A percentile compares a stretch with the other conserved stretches of the same genome.
Conservation (phyloP, 1,140 invertebrate genomes). For the Anagrus nilaparvatae region DNA sequence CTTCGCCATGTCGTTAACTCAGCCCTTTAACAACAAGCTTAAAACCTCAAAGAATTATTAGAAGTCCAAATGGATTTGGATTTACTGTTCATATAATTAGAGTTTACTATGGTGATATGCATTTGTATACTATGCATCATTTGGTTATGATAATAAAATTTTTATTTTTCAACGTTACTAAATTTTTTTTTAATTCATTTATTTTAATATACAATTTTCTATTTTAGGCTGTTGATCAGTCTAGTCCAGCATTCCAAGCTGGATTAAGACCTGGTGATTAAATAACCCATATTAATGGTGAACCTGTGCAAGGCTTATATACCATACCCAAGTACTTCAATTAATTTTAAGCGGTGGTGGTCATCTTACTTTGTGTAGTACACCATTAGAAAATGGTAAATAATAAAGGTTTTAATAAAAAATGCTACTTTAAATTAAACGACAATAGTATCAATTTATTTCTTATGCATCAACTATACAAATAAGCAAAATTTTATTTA, state of each 20-base stretch:
- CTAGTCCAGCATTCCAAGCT: slow-evolving; percentile 90
- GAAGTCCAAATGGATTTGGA: slow-evolving; percentile 86
- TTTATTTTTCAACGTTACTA: no score
- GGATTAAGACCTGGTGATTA: slow-evolving; percentile 86
- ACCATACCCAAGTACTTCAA: slow-evolving; percentile 89
- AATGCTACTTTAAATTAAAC: no score
- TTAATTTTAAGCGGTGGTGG: slow-evolving; percentile 78
- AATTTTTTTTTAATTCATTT: no score
- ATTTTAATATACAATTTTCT: no score
- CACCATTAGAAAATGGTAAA: slow-evolving; percentile 85
- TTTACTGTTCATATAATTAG: slow-evolving; percentile 93
- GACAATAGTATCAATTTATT: no score
- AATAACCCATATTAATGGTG: slow-evolving; percentile 94
- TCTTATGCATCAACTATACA: no score
- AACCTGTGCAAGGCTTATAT: slow-evolving; percentile 86
- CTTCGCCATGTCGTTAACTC: slow-evolving; percentile 86
- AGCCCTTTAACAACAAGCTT: slow-evolving; percentile 76
- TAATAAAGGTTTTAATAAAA: no score
- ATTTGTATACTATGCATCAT: slow-evolving; percentile 96
- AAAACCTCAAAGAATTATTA: slow-evolving; percentile 81
- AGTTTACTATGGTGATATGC: slow-evolving; percentile 91
- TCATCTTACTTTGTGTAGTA: slow-evolving; percentile 79
- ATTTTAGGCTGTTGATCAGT: slow-evolving; percentile 74
- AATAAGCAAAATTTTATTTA: no score
- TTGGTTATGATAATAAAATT: slow-evolving; percentile 74